Conservation (phyloP, 2,888 invertebrate species). For the Apamea epomidion region DNA sequence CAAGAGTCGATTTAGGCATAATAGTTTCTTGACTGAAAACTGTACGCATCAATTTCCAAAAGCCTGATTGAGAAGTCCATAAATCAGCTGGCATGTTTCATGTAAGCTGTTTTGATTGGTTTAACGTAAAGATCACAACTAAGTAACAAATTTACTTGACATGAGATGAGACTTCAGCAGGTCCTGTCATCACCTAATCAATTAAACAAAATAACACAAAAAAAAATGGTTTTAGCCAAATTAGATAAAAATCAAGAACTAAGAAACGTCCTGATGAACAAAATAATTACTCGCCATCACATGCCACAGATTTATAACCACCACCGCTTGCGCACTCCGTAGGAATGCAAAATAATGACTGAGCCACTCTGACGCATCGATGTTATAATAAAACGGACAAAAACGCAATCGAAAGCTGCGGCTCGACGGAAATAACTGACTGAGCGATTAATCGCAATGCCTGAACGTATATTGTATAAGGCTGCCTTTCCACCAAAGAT, state of each 20-base stretch:
- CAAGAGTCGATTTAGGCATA: not conserved
- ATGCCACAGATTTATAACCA: conserved; percentile 38
- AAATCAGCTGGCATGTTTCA: not conserved
- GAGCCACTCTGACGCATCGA: conserved; percentile 59
- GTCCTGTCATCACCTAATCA: not conserved
- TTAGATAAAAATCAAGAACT: conserved; percentile 1
- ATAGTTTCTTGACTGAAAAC: not conserved
- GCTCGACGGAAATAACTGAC: conserved; percentile 61
- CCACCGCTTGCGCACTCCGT: conserved; percentile 33
- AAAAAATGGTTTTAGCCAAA: not conserved
- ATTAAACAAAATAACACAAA: not conserved
- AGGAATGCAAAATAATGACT: conserved; percentile 64
- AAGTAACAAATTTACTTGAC: not conserved
- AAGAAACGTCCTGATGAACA: conserved; percentile 8
- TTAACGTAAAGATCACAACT: not conserved
- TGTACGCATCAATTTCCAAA: no score
- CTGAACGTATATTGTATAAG: conserved; percentile 10
- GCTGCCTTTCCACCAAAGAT: conserved; percentile 1
- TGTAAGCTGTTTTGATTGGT: not conserved
- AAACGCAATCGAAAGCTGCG: conserved; percentile 59
- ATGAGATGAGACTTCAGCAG: not conserved
- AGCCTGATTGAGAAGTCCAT: not conserved
- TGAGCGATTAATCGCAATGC: conserved; percentile 56
- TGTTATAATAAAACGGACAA: conserved; percentile 58
- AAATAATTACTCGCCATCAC: conserved; percentile 21